Base-by-base conservation (phyloP, 2,797 vertebrate genomes). In the Ctenochaetus hawaiiensis region DNA sequence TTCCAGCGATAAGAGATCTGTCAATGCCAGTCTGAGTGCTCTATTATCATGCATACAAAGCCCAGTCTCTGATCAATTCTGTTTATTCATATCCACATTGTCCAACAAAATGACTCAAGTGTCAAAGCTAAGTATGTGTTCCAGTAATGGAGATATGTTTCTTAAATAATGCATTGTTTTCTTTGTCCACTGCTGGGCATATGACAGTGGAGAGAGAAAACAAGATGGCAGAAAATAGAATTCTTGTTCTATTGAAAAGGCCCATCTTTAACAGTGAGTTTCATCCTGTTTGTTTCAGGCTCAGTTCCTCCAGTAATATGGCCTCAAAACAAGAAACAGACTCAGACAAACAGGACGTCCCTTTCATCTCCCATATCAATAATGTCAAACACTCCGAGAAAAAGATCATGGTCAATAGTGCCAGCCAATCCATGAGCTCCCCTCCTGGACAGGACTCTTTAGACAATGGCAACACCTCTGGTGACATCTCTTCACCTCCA, bases 271-370 rank as follows among this genome's bases (percentile, higher is more conserved):
- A 85, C 51, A 1, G n/a, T 65, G 8, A 67, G 18, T 82, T 5
- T 80, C 14, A 20, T 67, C 60, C 62, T 72, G 17, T 84, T 75
- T 83, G 53, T 89, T 91, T 75, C 91, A 99, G 98, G 89, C 95
- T 94, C 94, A 97, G 96, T 84, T 96, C 95, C 89, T 96, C 97
- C 89, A 96, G 95, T 93, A 98, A 96, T 92, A 98, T 99, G 97
- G 96, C 97, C 90, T 97, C 98, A 87, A 97, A 97, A 93, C 97
- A 97, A 93, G 97, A 99, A 89, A 96, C 96, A 2, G 97, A 98
- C 91, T 98, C 97, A 6, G 97, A 98, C 87, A 95, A 96, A 0
- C 98, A 97, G 90, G 97, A 98, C 84, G 91, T 96, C 66, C 62
- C 92, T 6, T 47, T 87, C 72, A 84, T 88, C 30, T 82, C 91